Percentiles rank a stretch among this genome's conserved stretches.
These are phyloP conservation scores for Melanogrammus aeglefinus DNA, from an alignment of 2,797 vertebrate species.

Conservation along the genomic window DNA sequence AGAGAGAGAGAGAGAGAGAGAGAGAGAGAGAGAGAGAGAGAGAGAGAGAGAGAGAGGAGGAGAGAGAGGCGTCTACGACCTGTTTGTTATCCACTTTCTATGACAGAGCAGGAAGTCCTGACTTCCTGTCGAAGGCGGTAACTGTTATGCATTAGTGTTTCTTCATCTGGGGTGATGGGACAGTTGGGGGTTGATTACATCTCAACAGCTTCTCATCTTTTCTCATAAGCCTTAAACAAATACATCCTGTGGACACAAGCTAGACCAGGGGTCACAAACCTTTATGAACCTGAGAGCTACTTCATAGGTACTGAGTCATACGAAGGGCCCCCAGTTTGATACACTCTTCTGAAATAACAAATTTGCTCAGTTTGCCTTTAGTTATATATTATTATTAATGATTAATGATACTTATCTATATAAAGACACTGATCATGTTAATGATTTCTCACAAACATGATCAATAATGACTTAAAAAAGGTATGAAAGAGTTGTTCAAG, in stretches of 20 bases:
- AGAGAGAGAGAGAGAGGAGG: background rate
- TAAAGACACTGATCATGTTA: too few relatives aligned
- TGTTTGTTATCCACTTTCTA: background rate
- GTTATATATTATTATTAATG: too few relatives aligned
- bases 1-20: background rate
- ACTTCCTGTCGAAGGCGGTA: slow-evolving; percentile 75
- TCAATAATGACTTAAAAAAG: too few relatives aligned
- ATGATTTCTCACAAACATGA: too few relatives aligned
- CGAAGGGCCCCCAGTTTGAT: too few relatives aligned
- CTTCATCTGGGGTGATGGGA: slow-evolving; percentile 21
- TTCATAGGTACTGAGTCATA: too few relatives aligned
- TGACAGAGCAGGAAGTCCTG: slow-evolving; percentile 66
- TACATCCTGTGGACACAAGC: background rate
- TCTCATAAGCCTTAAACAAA: background rate
- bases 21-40: background rate
- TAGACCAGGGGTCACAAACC: too few relatives aligned
- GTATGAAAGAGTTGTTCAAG: too few relatives aligned
- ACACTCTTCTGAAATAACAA: too few relatives aligned
- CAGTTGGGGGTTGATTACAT: background rate
- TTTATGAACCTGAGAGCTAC: too few relatives aligned
- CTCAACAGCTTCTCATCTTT: background rate
- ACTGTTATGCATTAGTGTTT: slow-evolving; percentile 54
- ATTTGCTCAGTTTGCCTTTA: too few relatives aligned
- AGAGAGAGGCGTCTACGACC: background rate
- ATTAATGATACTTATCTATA: too few relatives aligned